These are phyloP conservation scores for Dione vanillae DNA, from an alignment of 2,888 invertebrate species.

Conservation along the genomic window DNA sequence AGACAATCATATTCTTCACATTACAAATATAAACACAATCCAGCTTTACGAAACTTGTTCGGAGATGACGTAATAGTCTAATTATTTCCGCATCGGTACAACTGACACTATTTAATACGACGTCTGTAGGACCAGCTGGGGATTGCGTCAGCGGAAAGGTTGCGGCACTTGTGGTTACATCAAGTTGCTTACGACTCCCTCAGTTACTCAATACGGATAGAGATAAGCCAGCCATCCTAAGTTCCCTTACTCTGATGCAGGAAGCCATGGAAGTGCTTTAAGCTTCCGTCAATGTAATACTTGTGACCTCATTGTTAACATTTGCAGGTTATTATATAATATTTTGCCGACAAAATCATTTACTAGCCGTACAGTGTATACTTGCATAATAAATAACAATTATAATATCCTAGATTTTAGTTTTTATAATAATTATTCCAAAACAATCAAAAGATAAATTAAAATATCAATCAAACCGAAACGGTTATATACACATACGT, in stretches of 20 bases:
- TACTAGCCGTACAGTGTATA: neutral
- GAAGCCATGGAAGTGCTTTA: constrained; percentile 41
- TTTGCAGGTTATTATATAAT: constrained; percentile 27
- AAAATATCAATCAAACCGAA: neutral
- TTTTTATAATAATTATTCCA: neutral
- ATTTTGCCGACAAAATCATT: constrained; percentile 21
- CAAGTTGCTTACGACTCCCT: constrained; percentile 65
- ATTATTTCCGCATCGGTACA: constrained; percentile 72
- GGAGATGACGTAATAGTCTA: constrained; percentile 64
- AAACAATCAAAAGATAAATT: too few relatives aligned
- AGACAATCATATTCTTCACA: constrained; percentile 21
- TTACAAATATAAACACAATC: constrained; percentile 40
- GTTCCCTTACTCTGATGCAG: constrained; percentile 51
- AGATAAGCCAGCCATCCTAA: constrained; percentile 55
- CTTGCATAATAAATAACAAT: neutral
- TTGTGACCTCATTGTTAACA: constrained; percentile 35
- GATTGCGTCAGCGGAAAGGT: constrained; percentile 79
- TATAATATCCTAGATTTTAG: too few relatives aligned
- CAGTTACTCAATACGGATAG: constrained; percentile 66
- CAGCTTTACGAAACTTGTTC: constrained; percentile 52
- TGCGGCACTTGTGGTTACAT: constrained; percentile 75
- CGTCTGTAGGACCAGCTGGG: constrained; percentile 60
- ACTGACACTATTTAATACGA: constrained; percentile 68
- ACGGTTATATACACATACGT: neutral
- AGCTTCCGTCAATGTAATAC: constrained; percentile 41